These are phyloP conservation scores for Drosophila barbarae DNA, from an alignment of 2,888 invertebrate genomes.

Conservation along the genomic window DNA sequence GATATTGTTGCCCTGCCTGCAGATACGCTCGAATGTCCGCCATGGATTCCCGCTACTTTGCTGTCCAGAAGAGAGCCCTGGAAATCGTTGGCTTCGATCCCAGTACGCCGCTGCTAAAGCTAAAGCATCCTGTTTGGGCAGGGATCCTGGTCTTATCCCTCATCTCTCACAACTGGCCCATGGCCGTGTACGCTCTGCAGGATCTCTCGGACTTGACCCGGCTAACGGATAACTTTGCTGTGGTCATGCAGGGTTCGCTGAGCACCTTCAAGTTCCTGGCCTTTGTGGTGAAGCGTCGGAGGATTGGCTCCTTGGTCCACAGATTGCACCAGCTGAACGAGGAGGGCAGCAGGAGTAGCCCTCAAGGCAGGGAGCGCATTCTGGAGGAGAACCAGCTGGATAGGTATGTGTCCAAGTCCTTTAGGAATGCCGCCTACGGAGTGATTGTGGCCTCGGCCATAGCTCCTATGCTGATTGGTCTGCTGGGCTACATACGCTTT, in stretches of 20 bases:
- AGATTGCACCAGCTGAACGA: slow-evolving; percentile 35
- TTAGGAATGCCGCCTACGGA: slow-evolving; percentile 27
- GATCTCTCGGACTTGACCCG: slow-evolving; percentile 31
- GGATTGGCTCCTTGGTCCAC: slow-evolving; percentile 31
- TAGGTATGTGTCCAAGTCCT: slow-evolving; percentile 28
- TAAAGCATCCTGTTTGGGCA: slow-evolving; percentile 39
- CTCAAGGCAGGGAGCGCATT: slow-evolving; percentile 2
- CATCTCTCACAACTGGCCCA: slow-evolving; percentile 34
- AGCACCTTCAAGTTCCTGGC: slow-evolving; percentile 41
- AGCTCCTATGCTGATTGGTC: slow-evolving; percentile 31
- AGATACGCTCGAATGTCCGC: slow-evolving; percentile 5
- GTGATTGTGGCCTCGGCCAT: slow-evolving; percentile 17
- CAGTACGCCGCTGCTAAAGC: background rate
- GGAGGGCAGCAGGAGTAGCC: background rate
- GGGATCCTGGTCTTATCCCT: slow-evolving; percentile 16
- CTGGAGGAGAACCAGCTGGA: slow-evolving; percentile 31
- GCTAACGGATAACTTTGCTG: slow-evolving; percentile 40
- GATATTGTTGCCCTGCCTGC: background rate
- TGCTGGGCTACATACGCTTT: slow-evolving; percentile 2
- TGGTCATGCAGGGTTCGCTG: slow-evolving; percentile 34
- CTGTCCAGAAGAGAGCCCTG: slow-evolving; percentile 39
- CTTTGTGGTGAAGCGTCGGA: slow-evolving; percentile 29
- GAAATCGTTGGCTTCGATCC: slow-evolving; percentile 41
- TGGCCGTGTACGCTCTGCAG: slow-evolving; percentile 33
- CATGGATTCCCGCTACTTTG: slow-evolving; percentile 46